Percentiles rank a stretch among this genome's conserved stretches.
Evolutionary conservation across 2,113 vertebrate genomes (phyloP).

Genomic region (Myotis lucifugus): DNA sequence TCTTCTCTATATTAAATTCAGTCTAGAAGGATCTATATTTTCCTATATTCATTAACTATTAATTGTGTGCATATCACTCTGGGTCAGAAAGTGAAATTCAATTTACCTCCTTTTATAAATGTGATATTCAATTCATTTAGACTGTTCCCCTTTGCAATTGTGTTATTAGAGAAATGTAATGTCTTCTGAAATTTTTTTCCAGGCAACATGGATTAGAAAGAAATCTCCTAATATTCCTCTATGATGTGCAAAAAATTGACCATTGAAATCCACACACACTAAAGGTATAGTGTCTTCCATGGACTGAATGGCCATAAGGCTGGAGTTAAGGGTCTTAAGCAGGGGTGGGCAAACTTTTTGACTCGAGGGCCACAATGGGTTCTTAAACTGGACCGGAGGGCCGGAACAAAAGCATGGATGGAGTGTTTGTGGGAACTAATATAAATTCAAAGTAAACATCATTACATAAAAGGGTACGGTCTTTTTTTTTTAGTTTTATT

Average conservation of each 20-base stretch:
- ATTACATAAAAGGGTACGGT: too few species aligned
- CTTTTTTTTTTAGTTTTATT: too few species aligned
- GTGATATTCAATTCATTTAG: slow-evolving; percentile 48
- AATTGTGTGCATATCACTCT: slow-evolving; percentile 54
- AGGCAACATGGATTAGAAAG: neutral
- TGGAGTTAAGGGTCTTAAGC: neutral
- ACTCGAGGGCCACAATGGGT: too few species aligned
- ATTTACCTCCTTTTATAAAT: slow-evolving; percentile 59
- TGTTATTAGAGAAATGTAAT: slow-evolving; percentile 31
- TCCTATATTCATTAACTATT: slow-evolving; percentile 42
- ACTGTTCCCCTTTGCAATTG: slow-evolving; percentile 1
- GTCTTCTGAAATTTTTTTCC: neutral
- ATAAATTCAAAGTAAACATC: too few species aligned
- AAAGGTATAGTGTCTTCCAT: neutral
- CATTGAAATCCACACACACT: neutral
- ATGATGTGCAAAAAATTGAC: neutral
- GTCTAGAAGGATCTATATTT: neutral
- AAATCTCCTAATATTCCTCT: neutral
- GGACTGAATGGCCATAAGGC: neutral
- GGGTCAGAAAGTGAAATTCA: slow-evolving; percentile 54
- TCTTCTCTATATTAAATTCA: neutral
- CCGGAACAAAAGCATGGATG: too few species aligned
- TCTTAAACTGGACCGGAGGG: too few species aligned
- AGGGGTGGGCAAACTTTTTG: too few species aligned
- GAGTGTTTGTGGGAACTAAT: too few species aligned